Base-by-base conservation (phyloP, 2,888 invertebrate genomes). In the Neelides folsomi region DNA sequence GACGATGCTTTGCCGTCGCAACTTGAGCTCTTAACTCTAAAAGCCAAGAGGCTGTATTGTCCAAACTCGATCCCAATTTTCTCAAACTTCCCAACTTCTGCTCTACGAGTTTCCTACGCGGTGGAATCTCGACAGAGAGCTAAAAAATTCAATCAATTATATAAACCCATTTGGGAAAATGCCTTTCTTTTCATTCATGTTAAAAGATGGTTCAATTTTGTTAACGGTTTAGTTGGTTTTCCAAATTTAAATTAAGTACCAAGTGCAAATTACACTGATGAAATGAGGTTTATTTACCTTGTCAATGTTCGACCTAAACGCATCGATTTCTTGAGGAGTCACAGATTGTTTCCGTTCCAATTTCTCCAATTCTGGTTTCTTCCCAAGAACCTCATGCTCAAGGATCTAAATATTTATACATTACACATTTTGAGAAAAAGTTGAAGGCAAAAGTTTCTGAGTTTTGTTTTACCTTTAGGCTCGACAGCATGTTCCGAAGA, bases 401-500 rank as follows among this genome's bases (percentile, higher is more conserved):
- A 77, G 75, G 18, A 77, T 79, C 80, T 80, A 68, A 36, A 57
- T 57, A 48, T 16, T 16, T 49, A 40, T 19, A 43, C 34, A 43
- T 45, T 15, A 44, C 34, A 43, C 41, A 49, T 15, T 40, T 20
- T 15, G 43, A n/a, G 10, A 18, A 3, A 35, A 46, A n/a, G 46
- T 20, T n/a, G 16, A 13, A 36, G 20, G 19, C 9, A 34, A 42
- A 46, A 19, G 19, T 41, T 35, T 13, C 40, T 19, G 12, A 46
- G 20, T 20, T 13, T 46, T 20, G 43, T 40, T 66, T 65, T 66
- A 80, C 81, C 75, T 79, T 77, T 59, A 80, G 77, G 65, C 78
- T 74, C 54, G 78, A 79, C 58, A 81, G 72, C 42, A 81, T 72
- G 54, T 81, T 77, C 60, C 78, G 74, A 47, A 83, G 73, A 49